These are phyloP conservation scores for Lemur catta DNA, from an alignment of 2,797 vertebrate species.

Conservation along the genomic window DNA sequence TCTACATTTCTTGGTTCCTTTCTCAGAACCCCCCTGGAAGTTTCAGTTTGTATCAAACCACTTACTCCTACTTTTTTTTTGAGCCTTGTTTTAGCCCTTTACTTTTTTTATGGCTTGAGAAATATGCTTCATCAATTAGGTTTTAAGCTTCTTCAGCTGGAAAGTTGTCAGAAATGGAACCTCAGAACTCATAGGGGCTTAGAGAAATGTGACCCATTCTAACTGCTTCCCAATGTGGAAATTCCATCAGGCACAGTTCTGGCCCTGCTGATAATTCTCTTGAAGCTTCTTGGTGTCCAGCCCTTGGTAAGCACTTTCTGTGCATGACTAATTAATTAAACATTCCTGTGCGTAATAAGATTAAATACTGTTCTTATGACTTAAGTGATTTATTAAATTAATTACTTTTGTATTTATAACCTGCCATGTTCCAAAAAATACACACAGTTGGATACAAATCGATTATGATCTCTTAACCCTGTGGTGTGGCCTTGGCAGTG, in stretches of 20 bases:
- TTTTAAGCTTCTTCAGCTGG: background rate
- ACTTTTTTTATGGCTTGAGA: background rate
- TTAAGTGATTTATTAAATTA: slow-evolving; percentile 59
- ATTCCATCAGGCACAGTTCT: background rate
- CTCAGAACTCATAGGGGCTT: background rate
- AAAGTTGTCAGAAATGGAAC: background rate
- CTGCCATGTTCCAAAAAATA: background rate
- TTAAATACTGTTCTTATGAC: slow-evolving; percentile 43
- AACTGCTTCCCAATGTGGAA: background rate
- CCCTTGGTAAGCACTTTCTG: slow-evolving; percentile 11
- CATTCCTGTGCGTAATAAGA: slow-evolving; percentile 8
- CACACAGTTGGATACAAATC: background rate
- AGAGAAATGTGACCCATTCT: background rate
- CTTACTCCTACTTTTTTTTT: background rate
- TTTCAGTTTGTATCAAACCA: background rate
- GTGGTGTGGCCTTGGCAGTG: background rate
- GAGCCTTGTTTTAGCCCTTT: background rate
- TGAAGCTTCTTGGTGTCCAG: background rate
- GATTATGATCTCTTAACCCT: background rate
- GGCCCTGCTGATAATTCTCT: background rate
- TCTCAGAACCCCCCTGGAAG: background rate
- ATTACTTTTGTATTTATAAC: slow-evolving; percentile 37
- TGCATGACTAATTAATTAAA: slow-evolving; percentile 46
- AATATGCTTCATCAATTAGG: background rate
- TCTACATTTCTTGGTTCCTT: background rate